Percentiles rank a stretch among this genome's conserved stretches.
These are phyloP conservation scores for Caenorhabditis macrosperma DNA, from an alignment of 2,888 invertebrate species.

Conservation along the genomic window DNA sequence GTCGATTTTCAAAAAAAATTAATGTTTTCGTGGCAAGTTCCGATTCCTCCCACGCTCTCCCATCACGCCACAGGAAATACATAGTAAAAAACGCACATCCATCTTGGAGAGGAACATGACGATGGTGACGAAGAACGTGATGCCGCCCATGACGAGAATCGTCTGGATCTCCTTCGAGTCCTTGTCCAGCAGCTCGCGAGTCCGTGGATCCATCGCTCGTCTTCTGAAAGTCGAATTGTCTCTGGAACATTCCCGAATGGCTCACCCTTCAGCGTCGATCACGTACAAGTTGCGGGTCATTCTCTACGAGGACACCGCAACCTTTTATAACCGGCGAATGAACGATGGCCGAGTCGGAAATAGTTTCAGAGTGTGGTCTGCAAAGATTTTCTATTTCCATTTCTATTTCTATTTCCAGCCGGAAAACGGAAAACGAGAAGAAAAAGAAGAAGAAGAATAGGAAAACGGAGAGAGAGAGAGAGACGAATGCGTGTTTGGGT, in stretches of 20 bases:
- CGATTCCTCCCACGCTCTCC: no score
- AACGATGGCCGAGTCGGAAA: no score
- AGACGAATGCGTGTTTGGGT: no score
- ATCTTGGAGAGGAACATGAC: slow-evolving; percentile 50
- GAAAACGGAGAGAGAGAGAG: slow-evolving; percentile 17
- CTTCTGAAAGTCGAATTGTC: slow-evolving; percentile 26
- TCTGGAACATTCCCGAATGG: not conserved
- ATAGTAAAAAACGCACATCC: slow-evolving; percentile 37
- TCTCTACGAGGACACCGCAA: no score
- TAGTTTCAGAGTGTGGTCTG: no score
- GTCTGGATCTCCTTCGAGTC: slow-evolving; percentile 53
- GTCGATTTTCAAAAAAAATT: no score
- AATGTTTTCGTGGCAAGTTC: no score
- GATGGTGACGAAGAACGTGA: slow-evolving; percentile 53
- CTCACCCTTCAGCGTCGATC: slow-evolving; percentile 30
- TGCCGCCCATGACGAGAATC: slow-evolving; percentile 53
- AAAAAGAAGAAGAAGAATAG: slow-evolving; percentile 1
- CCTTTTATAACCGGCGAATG: no score
- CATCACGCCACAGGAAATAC: no score
- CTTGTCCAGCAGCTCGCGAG: slow-evolving; percentile 42
- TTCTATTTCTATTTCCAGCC: no score
- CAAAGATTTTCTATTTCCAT: no score
- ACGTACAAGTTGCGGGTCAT: slow-evolving; percentile 37
- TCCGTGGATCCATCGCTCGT: slow-evolving; percentile 21
- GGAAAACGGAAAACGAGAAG: not conserved